These are phyloP conservation scores for Brachypterus glaber DNA, from an alignment of 2,888 invertebrate species.

Conservation along the genomic window DNA sequence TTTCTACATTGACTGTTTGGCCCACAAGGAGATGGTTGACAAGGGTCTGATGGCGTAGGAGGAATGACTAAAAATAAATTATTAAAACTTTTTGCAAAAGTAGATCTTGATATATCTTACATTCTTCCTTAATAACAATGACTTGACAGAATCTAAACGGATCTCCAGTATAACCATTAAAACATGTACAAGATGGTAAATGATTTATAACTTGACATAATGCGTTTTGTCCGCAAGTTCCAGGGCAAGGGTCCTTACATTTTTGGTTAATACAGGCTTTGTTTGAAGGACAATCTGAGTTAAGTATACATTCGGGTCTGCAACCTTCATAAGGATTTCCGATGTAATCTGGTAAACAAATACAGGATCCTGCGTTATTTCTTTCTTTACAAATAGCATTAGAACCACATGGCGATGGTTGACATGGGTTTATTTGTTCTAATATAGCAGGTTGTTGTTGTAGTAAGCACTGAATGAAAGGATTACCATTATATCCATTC, in stretches of 20 bases:
- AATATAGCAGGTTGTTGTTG: slow-evolving; percentile 20
- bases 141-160: slow-evolving; percentile 45
- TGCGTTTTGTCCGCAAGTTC: slow-evolving; percentile 55
- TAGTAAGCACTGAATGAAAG: slow-evolving; percentile 43
- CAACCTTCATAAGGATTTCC: slow-evolving; percentile 57
- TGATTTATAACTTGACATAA: slow-evolving; percentile 57
- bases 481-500: slow-evolving; percentile 48
- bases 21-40: slow-evolving; percentile 71
- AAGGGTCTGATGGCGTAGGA: slow-evolving; percentile 47
- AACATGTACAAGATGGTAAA: slow-evolving; percentile 53
- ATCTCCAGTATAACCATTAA: slow-evolving; percentile 53
- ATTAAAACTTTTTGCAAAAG: neutral
- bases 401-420: slow-evolving; percentile 56
- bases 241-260: slow-evolving; percentile 55
- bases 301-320: slow-evolving; percentile 54
- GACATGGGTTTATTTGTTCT: slow-evolving; percentile 42
- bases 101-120: slow-evolving; percentile 18
- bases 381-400: slow-evolving; percentile 51
- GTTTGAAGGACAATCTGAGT: slow-evolving; percentile 57
- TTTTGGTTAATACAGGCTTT: slow-evolving; percentile 57
- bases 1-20: slow-evolving; percentile 69
- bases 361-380: slow-evolving; percentile 45
- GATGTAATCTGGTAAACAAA: slow-evolving; percentile 49
- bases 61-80: slow-evolving; percentile 7
- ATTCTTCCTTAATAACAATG: slow-evolving; percentile 16